phyloP scores from a whole-genome alignment of 2,888 invertebrate species.

The Stomorhina lunata region DNA sequence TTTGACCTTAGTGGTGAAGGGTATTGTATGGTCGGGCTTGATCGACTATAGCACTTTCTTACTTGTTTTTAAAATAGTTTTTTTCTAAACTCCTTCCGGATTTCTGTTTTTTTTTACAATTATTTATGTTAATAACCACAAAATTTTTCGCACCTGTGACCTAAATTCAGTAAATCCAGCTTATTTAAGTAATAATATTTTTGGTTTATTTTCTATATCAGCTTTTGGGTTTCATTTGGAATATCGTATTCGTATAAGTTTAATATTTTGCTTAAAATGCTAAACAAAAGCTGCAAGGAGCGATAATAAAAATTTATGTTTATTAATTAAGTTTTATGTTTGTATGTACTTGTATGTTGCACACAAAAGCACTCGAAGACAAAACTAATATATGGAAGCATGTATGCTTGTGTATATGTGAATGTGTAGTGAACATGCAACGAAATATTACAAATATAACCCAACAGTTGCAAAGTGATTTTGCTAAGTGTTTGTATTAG shows the following conservation, averaged over 20 bases:
- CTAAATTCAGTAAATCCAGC: constrained; percentile 18
- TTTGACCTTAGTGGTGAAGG: too few relatives aligned
- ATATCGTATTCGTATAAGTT: not conserved
- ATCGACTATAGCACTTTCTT: not conserved
- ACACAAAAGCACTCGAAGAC: not conserved
- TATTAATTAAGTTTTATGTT: constrained; percentile 44
- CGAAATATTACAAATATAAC: too few relatives aligned
- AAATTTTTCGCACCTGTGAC: constrained; percentile 48
- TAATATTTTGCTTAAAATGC: not conserved
- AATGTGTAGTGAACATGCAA: not conserved
- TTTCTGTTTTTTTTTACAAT: not conserved
- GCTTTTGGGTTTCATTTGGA: not conserved
- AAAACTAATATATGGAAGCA: not conserved
- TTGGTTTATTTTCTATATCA: not conserved
- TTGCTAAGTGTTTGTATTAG: too few relatives aligned
- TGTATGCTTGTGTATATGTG: not conserved
- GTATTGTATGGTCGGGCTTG: too few relatives aligned
- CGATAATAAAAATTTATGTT: constrained; percentile 53
- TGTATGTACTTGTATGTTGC: not conserved
- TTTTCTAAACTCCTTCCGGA: not conserved
- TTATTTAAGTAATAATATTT: constrained; percentile 7
- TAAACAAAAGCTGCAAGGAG: constrained; percentile 4
- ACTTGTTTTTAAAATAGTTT: not conserved
- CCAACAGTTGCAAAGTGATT: too few relatives aligned
- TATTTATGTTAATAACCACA: constrained; percentile 19